Evolutionary conservation across 2,797 vertebrate species (phyloP).

Genomic region (Crocodylus rhombifer): DNA sequence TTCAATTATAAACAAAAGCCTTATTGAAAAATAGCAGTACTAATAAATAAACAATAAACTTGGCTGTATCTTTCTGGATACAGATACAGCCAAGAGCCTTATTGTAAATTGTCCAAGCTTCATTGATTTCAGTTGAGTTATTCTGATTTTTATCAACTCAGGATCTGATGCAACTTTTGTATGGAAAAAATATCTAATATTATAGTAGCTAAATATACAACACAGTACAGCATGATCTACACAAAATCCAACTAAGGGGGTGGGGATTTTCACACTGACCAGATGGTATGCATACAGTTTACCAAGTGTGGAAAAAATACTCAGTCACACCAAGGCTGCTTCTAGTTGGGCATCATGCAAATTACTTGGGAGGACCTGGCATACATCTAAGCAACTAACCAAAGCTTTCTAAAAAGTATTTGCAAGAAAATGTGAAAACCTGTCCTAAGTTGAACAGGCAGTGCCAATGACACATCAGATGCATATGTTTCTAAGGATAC

Average conservation of each 20-base stretch:
- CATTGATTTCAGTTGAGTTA: neutral
- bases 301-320: neutral
- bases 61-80: neutral
- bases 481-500: slow-evolving; percentile 59
- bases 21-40: neutral
- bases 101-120: neutral
- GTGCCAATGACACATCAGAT: slow-evolving; percentile 63
- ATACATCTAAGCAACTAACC: neutral
- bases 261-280: neutral
- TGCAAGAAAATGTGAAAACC: neutral
- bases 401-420: slow-evolving; percentile 15
- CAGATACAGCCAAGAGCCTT: neutral
- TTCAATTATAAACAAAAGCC: neutral
- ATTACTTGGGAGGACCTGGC: slow-evolving; percentile 26
- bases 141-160: slow-evolving; percentile 23
- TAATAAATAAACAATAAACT: slow-evolving; percentile 26
- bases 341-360: neutral
- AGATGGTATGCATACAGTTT: slow-evolving; percentile 5
- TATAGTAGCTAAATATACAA: neutral
- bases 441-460: slow-evolving; percentile 8
- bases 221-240: neutral
- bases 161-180: neutral
- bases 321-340: neutral
- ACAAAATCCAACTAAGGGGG: neutral
- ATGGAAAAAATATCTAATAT: neutral